phyloP scores from a whole-genome alignment of 1,140 invertebrate genomes.

The Lepidurus couesii region DNA sequence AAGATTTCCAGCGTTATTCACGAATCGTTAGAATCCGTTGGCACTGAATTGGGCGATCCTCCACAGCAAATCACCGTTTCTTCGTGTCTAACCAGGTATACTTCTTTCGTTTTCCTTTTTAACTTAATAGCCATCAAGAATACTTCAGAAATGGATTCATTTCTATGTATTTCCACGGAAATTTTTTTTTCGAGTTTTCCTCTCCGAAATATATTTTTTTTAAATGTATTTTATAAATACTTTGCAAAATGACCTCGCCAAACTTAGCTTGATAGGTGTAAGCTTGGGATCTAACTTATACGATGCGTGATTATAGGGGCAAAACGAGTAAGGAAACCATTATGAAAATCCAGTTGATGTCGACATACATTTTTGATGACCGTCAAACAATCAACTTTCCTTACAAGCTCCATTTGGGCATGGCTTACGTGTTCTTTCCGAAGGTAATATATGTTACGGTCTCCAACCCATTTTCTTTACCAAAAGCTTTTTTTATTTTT shows the following conservation, averaged over 20 bases:
- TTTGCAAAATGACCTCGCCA: too few relatives aligned
- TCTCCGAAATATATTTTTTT: too few relatives aligned
- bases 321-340: background rate
- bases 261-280: too few relatives aligned
- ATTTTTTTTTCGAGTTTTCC: too few relatives aligned
- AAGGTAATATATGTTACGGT: background rate
- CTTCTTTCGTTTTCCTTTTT: background rate
- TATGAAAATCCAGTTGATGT: constrained; percentile 10
- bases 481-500: background rate
- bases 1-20: background rate
- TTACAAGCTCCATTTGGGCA: background rate
- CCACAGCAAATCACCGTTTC: background rate
- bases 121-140: too few relatives aligned
- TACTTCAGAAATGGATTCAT: too few relatives aligned
- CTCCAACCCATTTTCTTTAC: background rate
- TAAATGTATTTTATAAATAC: too few relatives aligned
- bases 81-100: background rate
- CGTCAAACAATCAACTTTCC: background rate
- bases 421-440: background rate
- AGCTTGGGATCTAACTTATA: too few relatives aligned
- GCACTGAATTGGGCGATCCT: background rate
- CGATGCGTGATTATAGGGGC: background rate
- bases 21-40: background rate
- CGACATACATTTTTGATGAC: background rate
- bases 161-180: too few relatives aligned